Base-by-base conservation (phyloP, 2,888 invertebrate genomes). In the Colostygia pectinataria region DNA sequence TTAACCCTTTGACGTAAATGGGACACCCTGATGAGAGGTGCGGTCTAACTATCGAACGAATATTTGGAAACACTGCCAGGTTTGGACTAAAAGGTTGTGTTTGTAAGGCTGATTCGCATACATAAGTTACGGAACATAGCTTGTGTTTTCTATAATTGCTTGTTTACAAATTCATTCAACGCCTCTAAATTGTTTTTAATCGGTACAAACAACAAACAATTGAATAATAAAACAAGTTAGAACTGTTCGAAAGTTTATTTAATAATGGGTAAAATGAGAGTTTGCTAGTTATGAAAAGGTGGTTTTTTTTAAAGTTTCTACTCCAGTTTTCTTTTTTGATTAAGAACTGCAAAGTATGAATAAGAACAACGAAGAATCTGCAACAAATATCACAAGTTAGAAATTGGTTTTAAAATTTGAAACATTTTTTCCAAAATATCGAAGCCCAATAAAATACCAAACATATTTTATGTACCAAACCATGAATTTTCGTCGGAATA, bases 291-390 rank as follows among this genome's bases (percentile, higher is more conserved):
- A 15, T 2, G 15, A 3, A 15, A 2, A 3, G 4, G 15, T 3
- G 15, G 15, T 15, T 15, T 15, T 4, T 3, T 15, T 15, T 2
- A 3, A 4, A 15, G 2, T 3, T 15, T 15, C 15, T 15, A 15
- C 12, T 38, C 18, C 3, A 3, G 9, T 15, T 13, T 32, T 53
- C 49, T 47, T 28, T 53, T 49, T 46, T 81, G 80, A 61, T 80
- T 79, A 41, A 85, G 62, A 4, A 83, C 80, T 1, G 83, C 84
- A 31, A 82, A 81, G 51, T 83, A 84, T 1, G 84, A 85, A 45
- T 85, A 85, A 0, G 84, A 85, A 77, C 77, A 80, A 2, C 84
- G 71, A 1, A 84, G 66, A 34, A 85, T 79, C 84, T 84, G 41
- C n/a, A 32, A 41, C 13, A 40, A 40, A 9, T 14, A n/a, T n/a